These are phyloP conservation scores for Ischnura elegans DNA, from an alignment of 2,888 invertebrate species.

Conservation along the genomic window DNA sequence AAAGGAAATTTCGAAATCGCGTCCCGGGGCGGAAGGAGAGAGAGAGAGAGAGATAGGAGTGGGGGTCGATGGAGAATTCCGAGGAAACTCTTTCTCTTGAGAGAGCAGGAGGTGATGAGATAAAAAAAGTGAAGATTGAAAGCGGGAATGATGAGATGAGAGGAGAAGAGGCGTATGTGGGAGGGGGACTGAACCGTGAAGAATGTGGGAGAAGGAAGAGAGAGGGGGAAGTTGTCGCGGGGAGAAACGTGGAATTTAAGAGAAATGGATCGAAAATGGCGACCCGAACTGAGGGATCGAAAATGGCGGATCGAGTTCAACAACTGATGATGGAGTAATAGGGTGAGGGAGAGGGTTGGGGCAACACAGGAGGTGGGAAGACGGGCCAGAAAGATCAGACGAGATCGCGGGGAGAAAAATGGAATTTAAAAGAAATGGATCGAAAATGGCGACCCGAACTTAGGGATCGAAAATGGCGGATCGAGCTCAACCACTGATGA, in stretches of 20 bases:
- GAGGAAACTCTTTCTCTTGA: neutral
- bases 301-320: too few relatives aligned
- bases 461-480: too few relatives aligned
- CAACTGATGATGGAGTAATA: too few relatives aligned
- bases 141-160: neutral
- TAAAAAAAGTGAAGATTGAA: conserved; percentile 17
- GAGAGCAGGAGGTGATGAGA: conserved; percentile 2
- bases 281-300: too few relatives aligned
- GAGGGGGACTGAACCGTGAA: too few relatives aligned
- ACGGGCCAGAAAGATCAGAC: neutral
- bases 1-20: conserved; percentile 25
- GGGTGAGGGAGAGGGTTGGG: too few relatives aligned
- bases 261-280: neutral
- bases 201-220: neutral
- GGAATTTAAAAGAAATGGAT: conserved; percentile 8
- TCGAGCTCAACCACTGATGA: too few relatives aligned
- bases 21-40: neutral
- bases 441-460: neutral
- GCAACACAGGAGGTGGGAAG: too few relatives aligned
- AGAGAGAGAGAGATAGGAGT: neutral
- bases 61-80: neutral
- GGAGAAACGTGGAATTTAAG: conserved; percentile 15
- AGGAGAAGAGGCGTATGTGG: too few relatives aligned
- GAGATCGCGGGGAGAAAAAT: neutral
- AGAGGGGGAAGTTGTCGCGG: neutral